A percentile compares a stretch with the other conserved stretches of the same genome.
Evolutionary conservation across 2,797 vertebrate species (phyloP).

Genomic region (Thunnus albacares): DNA sequence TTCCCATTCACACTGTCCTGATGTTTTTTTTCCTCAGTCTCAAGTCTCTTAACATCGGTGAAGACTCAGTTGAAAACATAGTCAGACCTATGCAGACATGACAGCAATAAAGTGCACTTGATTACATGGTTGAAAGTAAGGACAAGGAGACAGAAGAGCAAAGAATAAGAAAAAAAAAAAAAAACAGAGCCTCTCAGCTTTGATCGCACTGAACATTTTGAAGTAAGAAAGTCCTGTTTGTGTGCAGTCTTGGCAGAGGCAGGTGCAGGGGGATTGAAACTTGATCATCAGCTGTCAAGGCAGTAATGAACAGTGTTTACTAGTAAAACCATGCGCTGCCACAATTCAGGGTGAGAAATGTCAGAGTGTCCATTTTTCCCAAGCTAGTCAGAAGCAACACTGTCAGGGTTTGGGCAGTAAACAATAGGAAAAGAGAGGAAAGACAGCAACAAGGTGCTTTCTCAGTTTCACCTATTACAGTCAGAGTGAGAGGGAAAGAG

Average conservation of each 20-base stretch:
- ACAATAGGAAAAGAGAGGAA: conserved; percentile 59
- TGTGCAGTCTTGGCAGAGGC: conserved; percentile 45
- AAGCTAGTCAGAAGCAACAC: conserved; percentile 61
- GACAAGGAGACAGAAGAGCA: conserved; percentile 52
- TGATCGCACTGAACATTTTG: conserved; percentile 40
- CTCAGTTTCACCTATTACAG: conserved; percentile 73
- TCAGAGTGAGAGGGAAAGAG: conserved; percentile 58
- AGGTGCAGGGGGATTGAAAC: conserved; percentile 61
- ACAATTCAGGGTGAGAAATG: conserved; percentile 76
- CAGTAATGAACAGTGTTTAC: conserved; percentile 76
- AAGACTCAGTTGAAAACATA: conserved; percentile 40
- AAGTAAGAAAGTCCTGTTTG: conserved; percentile 51
- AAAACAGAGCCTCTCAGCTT: conserved; percentile 47
- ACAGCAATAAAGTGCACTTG: conserved; percentile 71
- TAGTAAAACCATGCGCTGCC: conserved; percentile 67
- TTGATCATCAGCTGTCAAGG: conserved; percentile 71
- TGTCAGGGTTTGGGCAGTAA: conserved; percentile 66
- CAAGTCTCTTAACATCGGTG: conserved; percentile 41
- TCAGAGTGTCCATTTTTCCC: conserved; percentile 75
- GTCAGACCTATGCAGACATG: conserved; percentile 52
- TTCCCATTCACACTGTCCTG: not conserved
- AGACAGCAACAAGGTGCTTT: conserved; percentile 64
- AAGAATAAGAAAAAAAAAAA: conserved; percentile 32
- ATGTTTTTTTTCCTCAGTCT: conserved; percentile 9
- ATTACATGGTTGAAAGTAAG: conserved; percentile 67